Evolutionary conservation across 2,797 vertebrate genomes (phyloP), one percentile per base, ranked within the genome.

Genomic region (Fundulus diaphanus): DNA sequence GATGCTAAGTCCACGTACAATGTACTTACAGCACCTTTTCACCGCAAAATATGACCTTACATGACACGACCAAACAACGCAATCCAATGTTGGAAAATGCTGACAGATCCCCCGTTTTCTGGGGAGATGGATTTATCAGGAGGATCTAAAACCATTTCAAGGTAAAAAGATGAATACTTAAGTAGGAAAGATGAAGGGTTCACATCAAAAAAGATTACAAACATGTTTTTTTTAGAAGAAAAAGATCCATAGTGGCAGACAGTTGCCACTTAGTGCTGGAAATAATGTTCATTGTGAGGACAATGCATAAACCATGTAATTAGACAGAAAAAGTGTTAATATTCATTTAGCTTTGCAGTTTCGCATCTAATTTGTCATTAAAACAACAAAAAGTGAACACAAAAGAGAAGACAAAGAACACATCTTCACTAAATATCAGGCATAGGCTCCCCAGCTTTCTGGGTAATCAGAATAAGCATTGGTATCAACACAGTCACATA

Each of bases 381-480:
- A 35, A 63, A n/a, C 20, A 63, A 61, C 18, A 72, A n/a, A n/a
- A 44, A 9, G 4, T 4, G 8, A 63, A 63, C 59, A 35, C 33
- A 65, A 65, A 65, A 65, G 33, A 18, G 59, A 63, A 46, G 16
- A 73, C 33, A 44, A 61, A 46, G 37, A 46, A 22, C 29, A 72
- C 24, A 51, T 66, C 61, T 29, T 63, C 5, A 20, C 18, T 52
- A 52, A 74, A 51, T 8, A 52, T 37, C 37, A 37, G 35, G 18
- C 20, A 56, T n/a, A 29, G 29, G 33, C 54, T 59, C 40, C 52
- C 13, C 22, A 48, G 20, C 37, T 68, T 29, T 69, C 54, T 16
- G 29, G 49, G 59, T 65, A 49, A 65, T 65, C 35, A 65, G 29
- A 51, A 73, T 74, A 13, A 54, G 51, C 40, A 61, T 51, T 56